Conservation (phyloP, 2,797 vertebrate species). For the Rhabdomys pumilio region DNA sequence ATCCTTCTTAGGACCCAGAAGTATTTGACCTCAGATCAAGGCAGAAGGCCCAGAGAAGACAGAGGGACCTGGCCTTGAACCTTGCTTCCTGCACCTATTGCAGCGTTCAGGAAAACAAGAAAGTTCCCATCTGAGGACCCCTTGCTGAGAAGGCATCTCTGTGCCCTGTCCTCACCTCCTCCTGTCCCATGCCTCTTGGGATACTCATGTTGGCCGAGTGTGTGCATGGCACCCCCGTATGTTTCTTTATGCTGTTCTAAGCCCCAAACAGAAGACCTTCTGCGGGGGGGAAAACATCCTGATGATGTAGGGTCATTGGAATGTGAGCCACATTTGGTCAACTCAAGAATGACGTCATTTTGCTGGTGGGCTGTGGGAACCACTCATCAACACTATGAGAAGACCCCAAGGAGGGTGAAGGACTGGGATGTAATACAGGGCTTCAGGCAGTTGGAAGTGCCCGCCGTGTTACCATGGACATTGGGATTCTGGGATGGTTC, state of each 20-base stretch:
- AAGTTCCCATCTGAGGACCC: neutral
- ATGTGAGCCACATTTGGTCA: neutral
- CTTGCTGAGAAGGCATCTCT: neutral
- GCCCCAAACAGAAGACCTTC: neutral
- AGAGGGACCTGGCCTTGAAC: neutral
- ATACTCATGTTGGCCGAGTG: neutral
- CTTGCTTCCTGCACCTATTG: neutral
- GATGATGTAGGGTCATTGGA: neutral
- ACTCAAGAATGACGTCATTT: neutral
- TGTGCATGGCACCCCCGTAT: accelerated
- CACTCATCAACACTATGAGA: neutral
- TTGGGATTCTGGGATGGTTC: neutral
- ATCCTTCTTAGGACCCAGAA: neutral
- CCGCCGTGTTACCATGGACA: neutral
- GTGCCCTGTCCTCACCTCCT: neutral
- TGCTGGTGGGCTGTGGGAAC: neutral
- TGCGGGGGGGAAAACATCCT: neutral
- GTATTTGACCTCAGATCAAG: neutral
- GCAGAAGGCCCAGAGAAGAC: neutral
- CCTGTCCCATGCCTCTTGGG: neutral
- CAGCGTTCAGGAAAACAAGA: neutral
- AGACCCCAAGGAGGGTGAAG: neutral
- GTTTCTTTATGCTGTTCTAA: neutral
- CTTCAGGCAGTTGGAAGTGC: neutral
- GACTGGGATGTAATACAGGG: neutral